Evolutionary conservation across 2,888 invertebrate species (phyloP), one percentile per base, ranked within the genome.

Genomic region (Podotricha telesiphe): DNA sequence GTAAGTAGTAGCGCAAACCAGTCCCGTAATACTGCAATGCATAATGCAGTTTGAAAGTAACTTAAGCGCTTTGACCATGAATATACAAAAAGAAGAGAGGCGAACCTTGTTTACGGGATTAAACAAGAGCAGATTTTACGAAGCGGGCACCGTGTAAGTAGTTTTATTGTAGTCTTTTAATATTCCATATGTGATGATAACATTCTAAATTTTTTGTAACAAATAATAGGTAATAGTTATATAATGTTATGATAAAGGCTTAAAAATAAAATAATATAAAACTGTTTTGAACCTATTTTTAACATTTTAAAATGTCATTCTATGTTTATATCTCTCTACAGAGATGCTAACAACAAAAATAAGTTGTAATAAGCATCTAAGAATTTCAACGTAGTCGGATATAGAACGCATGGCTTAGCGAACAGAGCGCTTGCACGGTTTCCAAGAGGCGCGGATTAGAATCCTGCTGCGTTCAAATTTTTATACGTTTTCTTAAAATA

Each of bases 21-120:
- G 84, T 85, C 79, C 77, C 74, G 79, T 81, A 81, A 80, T 79
- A 81, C 64, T 59, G 51, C 65, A 59, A 59, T 59, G 45, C 42
- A 59, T 68, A 65, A 51, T 68, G 77, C 74, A 77, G 74, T 79
- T 79, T 75, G 72, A 79, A 81, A 82, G 77, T 79, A 78, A 77
- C 81, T 58, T 51, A 59, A 82, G 59, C 22, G 45, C 42, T 59
- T 80, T 73, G 74, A 59, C 59, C 59, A 68, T 65, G 65, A 65
- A 68, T 68, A 80, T 79, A 78, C 81, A 59, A 59, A 79, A 81
- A 81, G 75, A 76, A 71, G 77, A 76, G 77, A 73, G 75, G 64
- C 76, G 76, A 72, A 56, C 62, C 20, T 59, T 75, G 73, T 59
- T 71, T 75, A 69, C 74, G 74, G 77, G 40, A 59, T 66, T 66